Percentiles rank a stretch among this genome's conserved stretches.
These are phyloP conservation scores for Troides oblongomaculatus DNA, from an alignment of 2,888 invertebrate species.

Conservation along the genomic window DNA sequence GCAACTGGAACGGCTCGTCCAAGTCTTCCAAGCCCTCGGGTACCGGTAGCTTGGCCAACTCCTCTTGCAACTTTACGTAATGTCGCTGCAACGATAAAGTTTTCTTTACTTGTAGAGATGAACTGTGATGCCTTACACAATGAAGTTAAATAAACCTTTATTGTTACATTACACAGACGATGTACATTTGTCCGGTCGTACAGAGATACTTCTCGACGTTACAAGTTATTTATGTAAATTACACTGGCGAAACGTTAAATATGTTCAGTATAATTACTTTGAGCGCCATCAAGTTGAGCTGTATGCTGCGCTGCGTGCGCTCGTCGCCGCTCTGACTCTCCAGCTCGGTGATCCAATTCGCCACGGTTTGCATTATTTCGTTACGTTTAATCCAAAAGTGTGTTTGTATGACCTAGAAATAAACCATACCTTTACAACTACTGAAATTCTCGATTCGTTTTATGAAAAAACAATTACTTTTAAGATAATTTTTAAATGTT, in stretches of 20 bases:
- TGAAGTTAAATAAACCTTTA: too few species aligned
- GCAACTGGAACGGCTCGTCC: slow-evolving; percentile 79
- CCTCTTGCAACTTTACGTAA: slow-evolving; percentile 91
- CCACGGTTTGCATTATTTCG: slow-evolving; percentile 93
- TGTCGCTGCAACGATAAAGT: slow-evolving; percentile 81
- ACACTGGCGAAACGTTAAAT: neutral
- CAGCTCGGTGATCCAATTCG: slow-evolving; percentile 93
- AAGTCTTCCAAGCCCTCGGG: slow-evolving; percentile 88
- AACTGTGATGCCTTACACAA: neutral
- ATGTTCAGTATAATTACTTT: slow-evolving; percentile 71
- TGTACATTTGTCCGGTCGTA: too few species aligned
- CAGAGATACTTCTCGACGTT: too few species aligned
- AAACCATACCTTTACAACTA: neutral
- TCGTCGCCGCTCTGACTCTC: slow-evolving; percentile 88
- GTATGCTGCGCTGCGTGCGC: slow-evolving; percentile 88
- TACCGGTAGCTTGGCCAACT: slow-evolving; percentile 89
- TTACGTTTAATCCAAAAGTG: slow-evolving; percentile 97
- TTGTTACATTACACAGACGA: too few species aligned
- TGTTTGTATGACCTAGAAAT: slow-evolving; percentile 88
- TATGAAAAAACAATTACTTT: too few species aligned
- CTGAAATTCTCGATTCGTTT: too few species aligned
- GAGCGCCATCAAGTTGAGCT: slow-evolving; percentile 85
- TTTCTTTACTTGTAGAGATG: neutral
- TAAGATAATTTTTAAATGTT: too few species aligned
- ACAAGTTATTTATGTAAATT: too few species aligned